Conservation (phyloP, 2,113 vertebrate genomes). For the Macquaria ambigua region DNA sequence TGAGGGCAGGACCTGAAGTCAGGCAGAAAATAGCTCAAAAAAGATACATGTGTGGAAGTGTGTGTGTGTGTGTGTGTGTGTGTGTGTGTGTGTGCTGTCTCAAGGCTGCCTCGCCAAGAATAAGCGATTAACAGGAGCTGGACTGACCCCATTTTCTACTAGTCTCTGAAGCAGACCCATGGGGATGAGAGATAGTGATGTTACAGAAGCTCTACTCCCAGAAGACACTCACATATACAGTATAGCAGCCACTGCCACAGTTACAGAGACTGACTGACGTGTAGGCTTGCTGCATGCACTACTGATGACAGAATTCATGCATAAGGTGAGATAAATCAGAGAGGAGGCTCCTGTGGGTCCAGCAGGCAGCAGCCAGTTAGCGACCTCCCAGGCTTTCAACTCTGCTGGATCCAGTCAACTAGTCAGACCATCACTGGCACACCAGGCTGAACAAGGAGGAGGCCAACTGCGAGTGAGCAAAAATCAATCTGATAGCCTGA, state of each 20-base stretch:
- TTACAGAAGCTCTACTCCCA: constrained; percentile 62
- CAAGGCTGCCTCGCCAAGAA: constrained; percentile 51
- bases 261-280: background rate
- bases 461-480: constrained; percentile 8
- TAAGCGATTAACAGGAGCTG: constrained; percentile 62
- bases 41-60: constrained; percentile 5
- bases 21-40: constrained; percentile 58
- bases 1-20: constrained; percentile 57
- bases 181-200: constrained; percentile 45
- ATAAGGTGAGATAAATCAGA: constrained; percentile 13
- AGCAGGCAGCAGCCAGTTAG: constrained; percentile 22
- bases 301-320: background rate
- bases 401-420: constrained; percentile 29
- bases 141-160: constrained; percentile 64
- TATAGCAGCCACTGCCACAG: background rate
- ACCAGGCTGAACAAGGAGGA: constrained; percentile 7
- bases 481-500: constrained; percentile 76
- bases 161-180: constrained; percentile 55
- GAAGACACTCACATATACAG: constrained; percentile 25
- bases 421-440: constrained; percentile 34
- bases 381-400: constrained; percentile 8
- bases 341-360: background rate
- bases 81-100: constrained; percentile 26
- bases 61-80: constrained; percentile 25
- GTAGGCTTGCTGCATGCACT: background rate